Evolutionary conservation across 1,140 invertebrate genomes (phyloP).

Genomic region (Linepithema humile): DNA sequence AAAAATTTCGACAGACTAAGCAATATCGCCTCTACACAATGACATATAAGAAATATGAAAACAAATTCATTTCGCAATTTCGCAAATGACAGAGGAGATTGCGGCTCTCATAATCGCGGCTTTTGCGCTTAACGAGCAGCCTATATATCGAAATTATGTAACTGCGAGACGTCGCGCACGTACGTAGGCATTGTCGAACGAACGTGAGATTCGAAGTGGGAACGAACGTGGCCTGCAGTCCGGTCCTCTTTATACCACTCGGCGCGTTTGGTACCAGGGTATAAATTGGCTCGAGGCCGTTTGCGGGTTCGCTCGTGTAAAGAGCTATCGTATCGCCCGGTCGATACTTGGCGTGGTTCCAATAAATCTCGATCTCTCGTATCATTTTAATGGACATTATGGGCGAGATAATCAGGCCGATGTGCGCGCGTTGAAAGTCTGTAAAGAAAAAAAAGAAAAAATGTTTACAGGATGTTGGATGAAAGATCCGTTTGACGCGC

Average conservation of each 20-base stretch:
- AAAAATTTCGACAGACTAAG: not conserved
- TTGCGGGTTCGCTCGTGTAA: slow-evolving; percentile 58
- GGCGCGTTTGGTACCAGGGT: slow-evolving; percentile 49
- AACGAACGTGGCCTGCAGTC: slow-evolving; percentile 67
- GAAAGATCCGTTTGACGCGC: not conserved
- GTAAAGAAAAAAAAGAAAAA: not conserved
- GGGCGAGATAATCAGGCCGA: slow-evolving; percentile 73
- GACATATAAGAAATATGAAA: not conserved
- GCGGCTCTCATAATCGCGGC: no score
- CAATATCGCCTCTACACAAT: not conserved
- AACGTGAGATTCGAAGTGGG: slow-evolving; percentile 70
- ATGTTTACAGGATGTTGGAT: not conserved
- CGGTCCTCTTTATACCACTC: slow-evolving; percentile 70
- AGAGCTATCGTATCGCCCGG: slow-evolving; percentile 68
- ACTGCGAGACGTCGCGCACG: slow-evolving; percentile 35
- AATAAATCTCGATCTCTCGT: slow-evolving; percentile 76
- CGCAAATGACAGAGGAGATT: not conserved
- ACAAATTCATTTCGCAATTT: not conserved
- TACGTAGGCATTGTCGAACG: slow-evolving; percentile 69
- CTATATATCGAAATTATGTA: slow-evolving; percentile 1
- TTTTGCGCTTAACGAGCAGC: not conserved
- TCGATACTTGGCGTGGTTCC: slow-evolving; percentile 71
- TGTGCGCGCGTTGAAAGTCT: slow-evolving; percentile 65
- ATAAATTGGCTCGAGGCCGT: slow-evolving; percentile 59
- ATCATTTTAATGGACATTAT: slow-evolving; percentile 62